Percentiles rank a stretch among this genome's conserved stretches.
Conservation (phyloP, 2,797 vertebrate genomes). For the Australoheros facetus region DNA sequence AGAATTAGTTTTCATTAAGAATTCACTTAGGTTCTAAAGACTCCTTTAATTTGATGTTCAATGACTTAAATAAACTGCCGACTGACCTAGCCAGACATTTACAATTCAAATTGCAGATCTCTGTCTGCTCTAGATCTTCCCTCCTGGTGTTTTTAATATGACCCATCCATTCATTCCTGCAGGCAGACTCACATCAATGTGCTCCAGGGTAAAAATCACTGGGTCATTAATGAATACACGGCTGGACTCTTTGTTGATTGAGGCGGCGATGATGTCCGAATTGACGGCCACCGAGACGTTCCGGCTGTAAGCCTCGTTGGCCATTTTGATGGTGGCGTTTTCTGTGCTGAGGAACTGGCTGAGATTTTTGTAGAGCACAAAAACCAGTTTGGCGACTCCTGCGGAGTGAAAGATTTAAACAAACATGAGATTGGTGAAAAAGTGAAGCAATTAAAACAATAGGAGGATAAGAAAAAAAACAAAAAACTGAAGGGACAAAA, state of each 20-base stretch:
- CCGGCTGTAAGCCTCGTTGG: constrained; percentile 85
- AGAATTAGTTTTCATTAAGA: constrained; percentile 99
- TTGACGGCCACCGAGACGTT: constrained; percentile 95
- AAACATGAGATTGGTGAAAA: not conserved
- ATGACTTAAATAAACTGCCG: constrained; percentile 91
- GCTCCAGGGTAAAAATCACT: constrained; percentile 95
- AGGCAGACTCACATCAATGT: constrained; percentile 93
- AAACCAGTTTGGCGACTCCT: constrained; percentile 97
- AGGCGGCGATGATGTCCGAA: constrained; percentile 96
- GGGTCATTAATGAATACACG: constrained; percentile 97
- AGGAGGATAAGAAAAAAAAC: not conserved
- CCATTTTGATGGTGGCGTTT: constrained; percentile 94
- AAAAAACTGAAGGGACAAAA: not conserved
- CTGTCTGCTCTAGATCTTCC: constrained; percentile 69
- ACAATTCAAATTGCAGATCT: constrained; percentile 87
- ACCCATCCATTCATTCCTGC: constrained; percentile 74
- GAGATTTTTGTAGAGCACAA: constrained; percentile 96
- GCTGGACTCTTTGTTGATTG: constrained; percentile 99
- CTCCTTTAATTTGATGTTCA: constrained; percentile 97
- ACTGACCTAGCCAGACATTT: constrained; percentile 89
- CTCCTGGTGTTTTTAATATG: constrained; percentile 79
- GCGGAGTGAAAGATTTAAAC: constrained; percentile 11
- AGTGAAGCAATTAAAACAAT: not conserved
- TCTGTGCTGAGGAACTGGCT: constrained; percentile 97
- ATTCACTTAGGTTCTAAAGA: constrained; percentile 95